These are phyloP conservation scores for Ginglymostoma cirratum DNA, from an alignment of 2,113 vertebrate species.

Conservation along the genomic window DNA sequence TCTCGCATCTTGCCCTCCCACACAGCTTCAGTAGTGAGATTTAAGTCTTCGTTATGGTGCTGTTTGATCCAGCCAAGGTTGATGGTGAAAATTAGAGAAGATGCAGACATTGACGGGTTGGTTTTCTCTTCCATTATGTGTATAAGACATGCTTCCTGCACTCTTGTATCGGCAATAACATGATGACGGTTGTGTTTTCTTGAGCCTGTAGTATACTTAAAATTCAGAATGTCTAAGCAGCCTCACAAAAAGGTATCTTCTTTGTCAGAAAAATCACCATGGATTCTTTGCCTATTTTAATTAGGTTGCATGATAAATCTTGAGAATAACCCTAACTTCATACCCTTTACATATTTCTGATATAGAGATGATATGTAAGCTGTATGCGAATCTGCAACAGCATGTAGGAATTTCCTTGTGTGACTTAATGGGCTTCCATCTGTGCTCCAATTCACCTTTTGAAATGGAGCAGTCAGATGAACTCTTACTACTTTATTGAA, in stretches of 20 bases:
- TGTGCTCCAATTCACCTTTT: too few relatives aligned
- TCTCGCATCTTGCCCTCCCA: too few relatives aligned
- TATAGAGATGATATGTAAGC: too few relatives aligned
- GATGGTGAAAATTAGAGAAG: neutral
- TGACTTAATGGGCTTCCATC: too few relatives aligned
- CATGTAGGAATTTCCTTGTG: too few relatives aligned
- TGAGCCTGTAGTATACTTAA: neutral
- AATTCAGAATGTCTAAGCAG: neutral
- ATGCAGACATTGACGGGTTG: neutral
- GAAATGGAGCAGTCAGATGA: too few relatives aligned
- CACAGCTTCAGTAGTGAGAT: neutral
- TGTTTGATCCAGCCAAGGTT: neutral
- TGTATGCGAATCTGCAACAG: too few relatives aligned
- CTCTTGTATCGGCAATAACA: neutral
- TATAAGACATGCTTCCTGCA: neutral
- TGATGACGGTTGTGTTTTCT: neutral
- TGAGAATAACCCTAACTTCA: too few relatives aligned
- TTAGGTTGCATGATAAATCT: too few relatives aligned
- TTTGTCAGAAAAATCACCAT: neutral
- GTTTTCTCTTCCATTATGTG: neutral
- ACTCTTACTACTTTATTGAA: too few relatives aligned
- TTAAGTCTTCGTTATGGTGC: neutral
- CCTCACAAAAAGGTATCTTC: neutral
- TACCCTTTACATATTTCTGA: too few relatives aligned
- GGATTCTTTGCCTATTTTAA: too few relatives aligned